Evolutionary conservation across 2,113 vertebrate species (phyloP).

Genomic region (Phyllopteryx taeniolatus): DNA sequence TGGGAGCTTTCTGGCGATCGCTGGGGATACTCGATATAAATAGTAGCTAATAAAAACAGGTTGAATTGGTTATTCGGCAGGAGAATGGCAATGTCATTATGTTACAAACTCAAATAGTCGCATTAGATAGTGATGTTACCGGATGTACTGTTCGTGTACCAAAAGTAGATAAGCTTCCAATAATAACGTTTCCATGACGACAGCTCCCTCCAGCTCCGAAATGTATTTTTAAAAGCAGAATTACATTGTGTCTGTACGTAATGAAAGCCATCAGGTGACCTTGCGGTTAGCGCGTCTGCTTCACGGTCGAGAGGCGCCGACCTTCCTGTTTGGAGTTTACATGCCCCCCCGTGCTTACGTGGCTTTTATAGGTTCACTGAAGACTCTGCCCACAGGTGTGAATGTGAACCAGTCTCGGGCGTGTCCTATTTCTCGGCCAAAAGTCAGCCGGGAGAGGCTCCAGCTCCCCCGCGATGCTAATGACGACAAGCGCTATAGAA

Average conservation of each 20-base stretch:
- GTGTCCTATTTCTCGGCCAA: too few relatives aligned
- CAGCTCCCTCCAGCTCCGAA: background rate
- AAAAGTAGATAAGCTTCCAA: background rate
- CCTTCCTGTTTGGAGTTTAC: background rate
- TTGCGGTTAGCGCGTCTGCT: background rate
- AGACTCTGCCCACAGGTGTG: too few relatives aligned
- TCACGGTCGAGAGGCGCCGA: background rate
- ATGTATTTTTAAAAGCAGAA: background rate
- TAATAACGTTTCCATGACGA: conserved; percentile 1
- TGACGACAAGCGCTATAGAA: too few relatives aligned
- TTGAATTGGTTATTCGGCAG: too few relatives aligned
- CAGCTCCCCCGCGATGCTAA: too few relatives aligned
- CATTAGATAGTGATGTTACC: background rate
- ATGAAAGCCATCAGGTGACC: background rate
- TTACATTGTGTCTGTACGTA: background rate
- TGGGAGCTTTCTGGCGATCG: too few relatives aligned
- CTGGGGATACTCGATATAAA: too few relatives aligned
- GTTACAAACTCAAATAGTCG: background rate
- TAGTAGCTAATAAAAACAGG: too few relatives aligned
- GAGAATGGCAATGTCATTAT: background rate
- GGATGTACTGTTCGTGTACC: background rate
- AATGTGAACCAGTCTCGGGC: too few relatives aligned
- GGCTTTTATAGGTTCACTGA: too few relatives aligned
- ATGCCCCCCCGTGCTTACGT: too few relatives aligned
- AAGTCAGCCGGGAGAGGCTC: too few relatives aligned